These are phyloP conservation scores for Synchiropus splendidus DNA, from an alignment of 2,113 vertebrate genomes.

Conservation along the genomic window DNA sequence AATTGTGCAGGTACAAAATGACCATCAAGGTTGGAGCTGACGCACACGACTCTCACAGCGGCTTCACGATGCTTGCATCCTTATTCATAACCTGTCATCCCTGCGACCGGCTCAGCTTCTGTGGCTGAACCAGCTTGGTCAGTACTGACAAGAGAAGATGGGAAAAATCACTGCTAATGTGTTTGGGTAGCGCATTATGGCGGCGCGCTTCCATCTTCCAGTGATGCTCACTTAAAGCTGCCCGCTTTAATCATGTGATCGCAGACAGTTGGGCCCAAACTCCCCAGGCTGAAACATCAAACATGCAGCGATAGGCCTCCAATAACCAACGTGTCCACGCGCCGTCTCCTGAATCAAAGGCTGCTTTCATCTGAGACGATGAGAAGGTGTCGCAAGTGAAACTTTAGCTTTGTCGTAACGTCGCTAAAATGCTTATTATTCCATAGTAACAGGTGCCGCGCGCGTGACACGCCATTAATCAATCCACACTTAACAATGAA, in stretches of 20 bases:
- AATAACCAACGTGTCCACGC: too few species aligned
- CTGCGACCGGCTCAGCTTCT: too few species aligned
- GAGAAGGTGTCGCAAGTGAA: too few species aligned
- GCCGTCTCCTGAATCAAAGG: too few species aligned
- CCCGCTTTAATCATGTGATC: constrained; percentile 22
- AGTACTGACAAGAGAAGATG: constrained; percentile 10
- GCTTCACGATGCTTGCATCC: too few species aligned
- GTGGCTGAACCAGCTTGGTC: too few species aligned
- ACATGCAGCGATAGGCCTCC: constrained; percentile 3
- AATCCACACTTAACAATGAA: constrained; percentile 47
- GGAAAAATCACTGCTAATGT: constrained; percentile 12
- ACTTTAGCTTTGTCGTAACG: not conserved
- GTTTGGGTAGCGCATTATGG: constrained; percentile 1
- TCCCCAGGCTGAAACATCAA: constrained; percentile 39
- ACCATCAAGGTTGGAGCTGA: too few species aligned
- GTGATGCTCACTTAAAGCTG: constrained; percentile 17
- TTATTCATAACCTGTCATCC: too few species aligned
- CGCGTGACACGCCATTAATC: constrained; percentile 51
- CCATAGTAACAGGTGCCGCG: constrained; percentile 45
- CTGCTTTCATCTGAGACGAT: too few species aligned
- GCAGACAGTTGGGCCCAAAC: constrained; percentile 14
- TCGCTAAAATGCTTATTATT: constrained; percentile 27
- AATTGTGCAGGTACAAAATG: too few species aligned
- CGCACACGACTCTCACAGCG: too few species aligned
- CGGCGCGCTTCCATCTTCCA: constrained; percentile 5